Evolutionary conservation across 2,888 invertebrate genomes (phyloP).

Genomic region (Nematopogon swammerdamellus): DNA sequence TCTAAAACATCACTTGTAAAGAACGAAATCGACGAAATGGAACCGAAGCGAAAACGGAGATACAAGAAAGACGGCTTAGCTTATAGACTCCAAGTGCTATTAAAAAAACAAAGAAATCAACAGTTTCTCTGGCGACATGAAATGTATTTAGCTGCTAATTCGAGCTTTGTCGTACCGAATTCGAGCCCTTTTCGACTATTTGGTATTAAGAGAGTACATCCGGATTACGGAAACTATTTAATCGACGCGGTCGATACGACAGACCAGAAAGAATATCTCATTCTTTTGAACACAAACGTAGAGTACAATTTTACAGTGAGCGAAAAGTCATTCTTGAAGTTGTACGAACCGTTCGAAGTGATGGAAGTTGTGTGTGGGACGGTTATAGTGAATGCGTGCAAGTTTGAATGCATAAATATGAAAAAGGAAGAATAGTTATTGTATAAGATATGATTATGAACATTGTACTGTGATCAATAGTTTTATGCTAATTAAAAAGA

Average conservation of each 20-base stretch:
- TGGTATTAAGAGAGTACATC: constrained; percentile 23
- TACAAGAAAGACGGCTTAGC: constrained; percentile 49
- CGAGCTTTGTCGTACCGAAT: constrained; percentile 37
- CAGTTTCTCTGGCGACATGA: constrained; percentile 55
- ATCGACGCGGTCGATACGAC: constrained; percentile 21
- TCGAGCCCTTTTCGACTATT: constrained; percentile 21
- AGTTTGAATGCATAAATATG: constrained; percentile 28
- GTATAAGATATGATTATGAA: not conserved
- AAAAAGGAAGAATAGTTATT: constrained; percentile 5
- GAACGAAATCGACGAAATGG: constrained; percentile 17
- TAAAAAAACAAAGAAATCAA: constrained; percentile 43
- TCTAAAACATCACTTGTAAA: constrained; percentile 10
- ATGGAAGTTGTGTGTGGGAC: constrained; percentile 14
- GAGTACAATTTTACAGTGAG: constrained; percentile 20
- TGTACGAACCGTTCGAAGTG: constrained; percentile 30
- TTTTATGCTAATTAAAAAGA: too few relatives aligned
- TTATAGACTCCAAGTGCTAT: constrained; percentile 29
- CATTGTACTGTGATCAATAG: too few relatives aligned
- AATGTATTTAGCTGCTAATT: constrained; percentile 38
- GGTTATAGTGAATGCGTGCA: constrained; percentile 34
- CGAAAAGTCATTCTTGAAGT: constrained; percentile 23
- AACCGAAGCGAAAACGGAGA: constrained; percentile 15
- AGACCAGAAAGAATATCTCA: constrained; percentile 20
- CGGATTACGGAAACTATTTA: constrained; percentile 31
- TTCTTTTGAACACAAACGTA: constrained; percentile 29